These are phyloP conservation scores for Galaxias olidus DNA, from an alignment of 2,797 vertebrate genomes.

Conservation along the genomic window DNA sequence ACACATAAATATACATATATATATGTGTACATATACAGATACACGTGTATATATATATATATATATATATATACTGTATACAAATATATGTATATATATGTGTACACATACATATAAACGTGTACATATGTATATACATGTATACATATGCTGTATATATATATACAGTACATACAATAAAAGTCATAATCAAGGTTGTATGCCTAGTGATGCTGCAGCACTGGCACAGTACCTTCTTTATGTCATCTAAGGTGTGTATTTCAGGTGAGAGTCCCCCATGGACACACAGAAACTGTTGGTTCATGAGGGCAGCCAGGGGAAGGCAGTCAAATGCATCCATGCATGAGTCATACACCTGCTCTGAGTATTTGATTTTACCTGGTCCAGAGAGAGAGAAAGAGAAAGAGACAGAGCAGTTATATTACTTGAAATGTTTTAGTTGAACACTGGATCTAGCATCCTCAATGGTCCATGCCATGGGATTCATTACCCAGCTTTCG, in stretches of 20 bases:
- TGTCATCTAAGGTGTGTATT: conserved; percentile 85
- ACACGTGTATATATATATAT: no score
- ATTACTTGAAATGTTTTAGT: no score
- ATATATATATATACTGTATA: no score
- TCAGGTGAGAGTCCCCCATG: conserved; percentile 83
- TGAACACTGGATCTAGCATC: background rate
- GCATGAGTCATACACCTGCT: conserved; percentile 85
- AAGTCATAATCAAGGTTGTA: background rate
- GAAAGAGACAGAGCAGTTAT: background rate
- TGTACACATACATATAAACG: background rate
- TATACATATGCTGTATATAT: background rate
- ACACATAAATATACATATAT: conserved; percentile 10
- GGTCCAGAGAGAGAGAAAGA: conserved; percentile 13
- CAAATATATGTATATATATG: conserved; percentile 7
- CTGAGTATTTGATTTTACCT: conserved; percentile 89
- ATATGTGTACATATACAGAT: background rate
- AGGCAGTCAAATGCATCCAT: conserved; percentile 86
- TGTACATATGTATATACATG: conserved; percentile 7
- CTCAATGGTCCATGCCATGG: no score
- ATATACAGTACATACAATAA: no score
- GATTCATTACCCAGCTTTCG: no score
- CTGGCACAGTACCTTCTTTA: conserved; percentile 74
- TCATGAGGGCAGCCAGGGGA: conserved; percentile 84
- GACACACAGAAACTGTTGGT: conserved; percentile 85
- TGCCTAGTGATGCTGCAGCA: conserved; percentile 3